phyloP scores from a whole-genome alignment of 1,140 invertebrate species.

The Anagrus nilaparvatae region DNA sequence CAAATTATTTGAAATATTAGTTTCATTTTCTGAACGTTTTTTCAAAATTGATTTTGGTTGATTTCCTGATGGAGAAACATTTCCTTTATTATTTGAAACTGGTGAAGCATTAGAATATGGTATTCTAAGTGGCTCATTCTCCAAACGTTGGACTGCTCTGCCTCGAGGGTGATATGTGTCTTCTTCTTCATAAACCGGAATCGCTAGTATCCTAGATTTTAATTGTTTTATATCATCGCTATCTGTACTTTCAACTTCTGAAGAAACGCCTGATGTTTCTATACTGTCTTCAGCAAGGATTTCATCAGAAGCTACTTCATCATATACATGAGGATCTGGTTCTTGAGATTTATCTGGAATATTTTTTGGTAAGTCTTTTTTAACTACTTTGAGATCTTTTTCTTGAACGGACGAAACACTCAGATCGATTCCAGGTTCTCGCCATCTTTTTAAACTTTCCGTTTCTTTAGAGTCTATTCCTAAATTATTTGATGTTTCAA shows the following conservation, averaged over 20 bases:
- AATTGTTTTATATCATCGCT: conserved; percentile 43
- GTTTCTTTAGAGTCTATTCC: conserved; percentile 8
- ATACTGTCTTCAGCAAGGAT: conserved; percentile 22
- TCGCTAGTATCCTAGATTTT: conserved; percentile 42
- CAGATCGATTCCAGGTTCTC: conserved; percentile 26
- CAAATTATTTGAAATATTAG: conserved; percentile 26
- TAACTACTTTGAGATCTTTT: conserved; percentile 3
- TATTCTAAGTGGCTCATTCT: conserved; percentile 6
- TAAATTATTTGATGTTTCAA: conserved; percentile 8
- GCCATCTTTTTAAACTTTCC: conserved; percentile 28
- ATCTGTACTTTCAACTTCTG: conserved; percentile 35
- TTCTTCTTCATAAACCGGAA: conserved; percentile 47
- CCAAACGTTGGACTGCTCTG: conserved; percentile 11
- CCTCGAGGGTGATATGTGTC: conserved; percentile 59
- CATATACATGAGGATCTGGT: too few relatives aligned
- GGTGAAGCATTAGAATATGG: conserved; percentile 14
- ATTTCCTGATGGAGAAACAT: conserved; percentile 36
- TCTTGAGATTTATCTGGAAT: too few relatives aligned
- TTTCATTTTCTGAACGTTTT: conserved; percentile 36
- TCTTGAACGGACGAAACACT: conserved; percentile 6
- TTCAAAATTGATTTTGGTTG: conserved; percentile 68
- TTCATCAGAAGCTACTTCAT: conserved; percentile 25
- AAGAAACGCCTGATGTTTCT: conserved; percentile 35
- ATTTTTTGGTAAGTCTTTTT: too few relatives aligned
- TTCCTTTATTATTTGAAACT: conserved; percentile 6